Conservation (phyloP, 2,113 vertebrate genomes). For the Mirounga angustirostris region DNA sequence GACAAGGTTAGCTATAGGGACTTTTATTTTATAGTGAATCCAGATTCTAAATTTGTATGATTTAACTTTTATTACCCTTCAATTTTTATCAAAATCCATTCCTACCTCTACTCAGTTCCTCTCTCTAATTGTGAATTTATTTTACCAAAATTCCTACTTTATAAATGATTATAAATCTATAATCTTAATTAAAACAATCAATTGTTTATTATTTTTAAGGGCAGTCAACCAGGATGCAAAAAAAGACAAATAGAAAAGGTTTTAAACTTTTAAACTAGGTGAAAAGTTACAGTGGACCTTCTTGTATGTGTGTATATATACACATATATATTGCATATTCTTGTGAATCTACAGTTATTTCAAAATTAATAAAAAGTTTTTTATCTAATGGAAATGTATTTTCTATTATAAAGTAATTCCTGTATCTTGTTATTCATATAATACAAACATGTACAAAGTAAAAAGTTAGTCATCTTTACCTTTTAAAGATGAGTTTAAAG, state of each 20-base stretch:
- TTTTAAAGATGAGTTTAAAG: neutral
- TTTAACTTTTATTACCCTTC: neutral
- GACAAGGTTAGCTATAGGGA: neutral
- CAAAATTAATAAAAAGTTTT: conserved; percentile 10
- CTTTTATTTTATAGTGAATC: neutral
- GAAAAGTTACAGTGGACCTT: neutral
- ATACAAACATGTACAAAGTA: neutral
- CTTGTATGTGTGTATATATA: neutral
- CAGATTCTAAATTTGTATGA: neutral
- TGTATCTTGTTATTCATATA: conserved; percentile 13
- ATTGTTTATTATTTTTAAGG: neutral
- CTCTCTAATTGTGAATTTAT: conserved; percentile 7
- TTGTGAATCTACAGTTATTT: neutral
- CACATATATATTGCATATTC: neutral
- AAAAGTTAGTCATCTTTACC: conserved; percentile 15
- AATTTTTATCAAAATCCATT: neutral
- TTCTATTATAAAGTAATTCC: conserved; percentile 11
- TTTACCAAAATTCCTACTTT: conserved; percentile 52
- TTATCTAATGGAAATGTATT: conserved; percentile 8
- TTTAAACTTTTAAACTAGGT: conserved; percentile 8
- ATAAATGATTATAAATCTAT: conserved; percentile 21
- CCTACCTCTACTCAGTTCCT: neutral
- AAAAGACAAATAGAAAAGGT: neutral
- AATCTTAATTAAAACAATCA: conserved; percentile 41
- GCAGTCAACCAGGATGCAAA: neutral